Conservation (phyloP, 2,113 vertebrate genomes). For the Tor tambroides region DNA sequence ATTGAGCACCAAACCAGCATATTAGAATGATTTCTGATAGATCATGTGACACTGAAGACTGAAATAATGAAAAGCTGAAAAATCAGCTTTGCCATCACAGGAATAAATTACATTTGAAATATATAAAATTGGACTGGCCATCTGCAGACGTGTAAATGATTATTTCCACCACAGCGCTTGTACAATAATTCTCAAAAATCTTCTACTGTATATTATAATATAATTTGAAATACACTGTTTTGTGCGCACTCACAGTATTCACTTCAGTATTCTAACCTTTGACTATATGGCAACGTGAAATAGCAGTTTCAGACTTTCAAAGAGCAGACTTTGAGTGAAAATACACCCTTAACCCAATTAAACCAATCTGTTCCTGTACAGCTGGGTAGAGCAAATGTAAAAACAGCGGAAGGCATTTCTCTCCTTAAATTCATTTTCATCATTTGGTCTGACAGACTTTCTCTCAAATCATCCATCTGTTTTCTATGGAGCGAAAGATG, state of each 20-base stretch:
- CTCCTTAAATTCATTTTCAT: conserved; percentile 19
- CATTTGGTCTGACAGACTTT: conserved; percentile 23
- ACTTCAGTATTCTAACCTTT: background rate
- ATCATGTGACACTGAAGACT: too few relatives aligned
- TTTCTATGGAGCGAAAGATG: conserved; percentile 9
- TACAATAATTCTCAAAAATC: background rate
- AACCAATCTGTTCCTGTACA: conserved; percentile 41
- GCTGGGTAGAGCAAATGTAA: conserved; percentile 8
- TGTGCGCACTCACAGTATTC: too few relatives aligned
- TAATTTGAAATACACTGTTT: background rate
- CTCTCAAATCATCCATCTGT: conserved; percentile 31
- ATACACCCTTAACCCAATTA: conserved; percentile 1
- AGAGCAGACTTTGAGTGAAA: conserved; percentile 27
- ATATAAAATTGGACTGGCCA: background rate
- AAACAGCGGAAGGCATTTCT: conserved; percentile 8
- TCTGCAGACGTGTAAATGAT: background rate
- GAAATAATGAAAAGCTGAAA: background rate
- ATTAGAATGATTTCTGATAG: too few relatives aligned
- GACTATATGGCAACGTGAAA: background rate
- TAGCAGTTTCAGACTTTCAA: background rate
- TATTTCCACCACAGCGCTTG: background rate
- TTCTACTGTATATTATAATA: background rate
- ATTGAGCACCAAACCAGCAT: too few relatives aligned
- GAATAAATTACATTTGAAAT: background rate
- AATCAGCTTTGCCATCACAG: background rate